Base-by-base conservation (phyloP, 1,140 invertebrate species). In the Gryon sp. region DNA sequence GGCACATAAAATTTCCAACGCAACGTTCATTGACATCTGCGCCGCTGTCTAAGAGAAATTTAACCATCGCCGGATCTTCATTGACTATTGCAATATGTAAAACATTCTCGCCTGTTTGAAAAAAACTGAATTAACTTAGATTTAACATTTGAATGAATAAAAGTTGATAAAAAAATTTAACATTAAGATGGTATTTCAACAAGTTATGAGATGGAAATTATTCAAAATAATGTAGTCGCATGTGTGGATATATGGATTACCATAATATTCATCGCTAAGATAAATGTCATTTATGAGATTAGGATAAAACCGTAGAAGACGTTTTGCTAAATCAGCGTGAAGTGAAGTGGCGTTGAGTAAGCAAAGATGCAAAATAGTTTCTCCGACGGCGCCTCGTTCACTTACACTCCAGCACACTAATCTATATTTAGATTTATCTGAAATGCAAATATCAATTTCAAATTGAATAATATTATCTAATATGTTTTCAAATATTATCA, bases 51-150 rank as follows among this genome's bases (percentile, higher is more conserved):
- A 99, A 86, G 4, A 99, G 89, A 86, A 95, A 99, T 87, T 98
- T 99, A 0, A 99, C 97, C 96, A 99, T 97, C 0, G 95, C 93
- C 0, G 97, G 97, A 86, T 99, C 98, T 84, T 99, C 98, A 86
- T 99, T 99, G 0, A 99, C 97, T 78, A 99, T 99, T 0, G 98
- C 97, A 85, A 99, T 97, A 80, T 99, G 98, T 0, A 99, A 90
- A 0, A 96, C 95, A 84, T 93, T 96, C 83, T 98, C 96, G 0
- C 96, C 95, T 95, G 52, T 46, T 62, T 0, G 2, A 34, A 12
- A 12, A 32, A 32, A 18, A 1, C 7, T 0, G 12, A n/a, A n/a
- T n/a, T n/a, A n/a, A n/a, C n/a, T n/a, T n/a, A n/a, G n/a, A n/a
- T n/a, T n/a, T n/a, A n/a, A n/a, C n/a, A n/a, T n/a, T n/a, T n/a